Percentiles rank a stretch among this genome's conserved stretches.
phyloP scores from a whole-genome alignment of 23 tunicate species.

The Halocynthia aurantium region DNA sequence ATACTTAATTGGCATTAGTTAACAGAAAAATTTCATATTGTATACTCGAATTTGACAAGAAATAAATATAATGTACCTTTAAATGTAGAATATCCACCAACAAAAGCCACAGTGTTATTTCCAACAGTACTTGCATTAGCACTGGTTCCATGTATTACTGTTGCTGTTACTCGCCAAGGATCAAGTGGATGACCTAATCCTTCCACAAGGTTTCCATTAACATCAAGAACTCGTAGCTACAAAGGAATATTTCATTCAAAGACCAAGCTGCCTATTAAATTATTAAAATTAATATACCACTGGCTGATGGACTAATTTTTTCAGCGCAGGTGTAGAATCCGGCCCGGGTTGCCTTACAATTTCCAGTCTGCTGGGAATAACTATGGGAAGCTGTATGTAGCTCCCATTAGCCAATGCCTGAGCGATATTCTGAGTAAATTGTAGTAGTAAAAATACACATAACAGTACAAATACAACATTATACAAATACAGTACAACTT shows the following conservation, averaged over 20 bases:
- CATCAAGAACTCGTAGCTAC: background rate
- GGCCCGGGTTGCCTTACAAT: constrained; percentile 1
- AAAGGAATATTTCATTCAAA: background rate
- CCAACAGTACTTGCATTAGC: background rate
- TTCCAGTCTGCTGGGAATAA: background rate
- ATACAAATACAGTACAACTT: too few relatives aligned
- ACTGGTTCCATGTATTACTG: background rate
- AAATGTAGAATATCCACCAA: background rate
- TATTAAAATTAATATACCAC: background rate
- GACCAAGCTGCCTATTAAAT: background rate
- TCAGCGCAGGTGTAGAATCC: background rate
- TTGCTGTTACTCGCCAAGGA: constrained; percentile 1
- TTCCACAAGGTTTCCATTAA: background rate
- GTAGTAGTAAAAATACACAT: too few relatives aligned
- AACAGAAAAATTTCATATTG: background rate
- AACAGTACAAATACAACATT: too few relatives aligned
- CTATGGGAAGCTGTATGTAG: background rate
- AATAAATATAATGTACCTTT: background rate
- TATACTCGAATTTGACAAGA: background rate
- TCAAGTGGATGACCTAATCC: background rate
- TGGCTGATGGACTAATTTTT: background rate
- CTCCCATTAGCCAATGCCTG: background rate
- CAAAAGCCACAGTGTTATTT: background rate
- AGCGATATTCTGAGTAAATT: too few relatives aligned
- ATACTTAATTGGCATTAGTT: too few relatives aligned